These are phyloP conservation scores for Ooceraea biroi DNA, from an alignment of 1,140 invertebrate genomes.

Conservation along the genomic window DNA sequence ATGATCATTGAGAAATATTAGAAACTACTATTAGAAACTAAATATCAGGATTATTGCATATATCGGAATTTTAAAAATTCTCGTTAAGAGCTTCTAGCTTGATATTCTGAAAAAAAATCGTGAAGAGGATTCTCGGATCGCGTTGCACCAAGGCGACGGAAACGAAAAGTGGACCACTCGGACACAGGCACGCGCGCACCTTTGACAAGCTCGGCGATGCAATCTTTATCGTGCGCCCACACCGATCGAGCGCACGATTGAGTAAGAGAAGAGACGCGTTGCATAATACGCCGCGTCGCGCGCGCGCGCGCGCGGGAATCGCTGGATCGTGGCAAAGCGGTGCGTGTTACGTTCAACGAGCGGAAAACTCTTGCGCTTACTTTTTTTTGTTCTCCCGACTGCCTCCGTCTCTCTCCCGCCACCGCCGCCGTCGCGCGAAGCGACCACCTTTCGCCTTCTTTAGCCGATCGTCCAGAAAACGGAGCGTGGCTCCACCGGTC, in stretches of 20 bases:
- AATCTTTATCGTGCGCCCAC: slow-evolving; percentile 69
- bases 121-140: no score
- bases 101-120: no score
- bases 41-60: not conserved
- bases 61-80: not conserved
- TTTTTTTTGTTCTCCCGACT: slow-evolving; percentile 60
- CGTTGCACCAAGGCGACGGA: slow-evolving; percentile 46
- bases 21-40: slow-evolving; percentile 7
- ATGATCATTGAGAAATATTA: not conserved
- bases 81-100: no score
- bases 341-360: slow-evolving; percentile 81
- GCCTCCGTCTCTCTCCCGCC: slow-evolving; percentile 31
- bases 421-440: not conserved
- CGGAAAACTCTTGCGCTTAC: slow-evolving; percentile 77
- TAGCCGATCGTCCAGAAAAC: slow-evolving; percentile 73
- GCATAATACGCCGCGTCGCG: slow-evolving; percentile 72
- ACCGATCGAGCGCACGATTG: slow-evolving; percentile 69
- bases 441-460: slow-evolving; percentile 72
- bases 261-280: slow-evolving; percentile 76
- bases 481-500: slow-evolving; percentile 61
- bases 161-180: slow-evolving; percentile 37
- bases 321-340: slow-evolving; percentile 78
- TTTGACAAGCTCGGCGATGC: slow-evolving; percentile 69
- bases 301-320: slow-evolving; percentile 71
- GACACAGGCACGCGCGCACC: not conserved